These are phyloP conservation scores for Apogon talboti DNA, from an alignment of 2,797 vertebrate species.

Conservation along the genomic window DNA sequence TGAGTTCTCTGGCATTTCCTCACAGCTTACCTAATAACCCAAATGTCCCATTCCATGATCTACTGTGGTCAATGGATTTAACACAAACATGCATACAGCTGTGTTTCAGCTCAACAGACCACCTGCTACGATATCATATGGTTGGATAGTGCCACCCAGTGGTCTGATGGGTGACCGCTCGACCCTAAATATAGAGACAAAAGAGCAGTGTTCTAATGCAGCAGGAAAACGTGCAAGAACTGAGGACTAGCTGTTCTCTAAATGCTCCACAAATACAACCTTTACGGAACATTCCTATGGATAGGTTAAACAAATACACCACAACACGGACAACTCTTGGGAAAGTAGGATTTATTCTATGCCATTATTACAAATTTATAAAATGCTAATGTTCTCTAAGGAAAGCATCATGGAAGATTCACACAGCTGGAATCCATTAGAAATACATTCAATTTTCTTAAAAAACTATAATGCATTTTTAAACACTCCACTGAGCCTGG, in stretches of 20 bases:
- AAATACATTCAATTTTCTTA: constrained; percentile 83
- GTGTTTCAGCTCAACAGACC: constrained; percentile 51
- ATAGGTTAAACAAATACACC: constrained; percentile 4
- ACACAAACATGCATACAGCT: constrained; percentile 65
- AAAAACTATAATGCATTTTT: constrained; percentile 72
- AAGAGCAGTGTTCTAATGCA: not conserved
- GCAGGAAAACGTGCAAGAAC: not conserved
- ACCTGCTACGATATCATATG: not conserved
- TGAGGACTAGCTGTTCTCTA: not conserved
- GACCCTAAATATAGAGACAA: not conserved
- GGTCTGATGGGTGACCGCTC: constrained; percentile 5
- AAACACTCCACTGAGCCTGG: constrained; percentile 53
- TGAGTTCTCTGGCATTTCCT: constrained; percentile 76
- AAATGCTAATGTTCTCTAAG: constrained; percentile 76
- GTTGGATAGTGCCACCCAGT: constrained; percentile 55
- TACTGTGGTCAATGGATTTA: constrained; percentile 70
- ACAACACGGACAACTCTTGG: constrained; percentile 40
- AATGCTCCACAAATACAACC: not conserved
- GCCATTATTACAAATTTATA: constrained; percentile 80
- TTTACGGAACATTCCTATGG: not conserved
- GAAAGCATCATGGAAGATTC: constrained; percentile 72
- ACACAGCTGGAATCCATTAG: constrained; percentile 70
- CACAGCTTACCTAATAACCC: constrained; percentile 61
- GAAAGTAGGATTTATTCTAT: constrained; percentile 84
- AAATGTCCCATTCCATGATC: constrained; percentile 44